A percentile compares a stretch with the other conserved stretches of the same genome.
phyloP scores from a whole-genome alignment of 2,888 invertebrate genomes.

The Tiphia femorata region DNA sequence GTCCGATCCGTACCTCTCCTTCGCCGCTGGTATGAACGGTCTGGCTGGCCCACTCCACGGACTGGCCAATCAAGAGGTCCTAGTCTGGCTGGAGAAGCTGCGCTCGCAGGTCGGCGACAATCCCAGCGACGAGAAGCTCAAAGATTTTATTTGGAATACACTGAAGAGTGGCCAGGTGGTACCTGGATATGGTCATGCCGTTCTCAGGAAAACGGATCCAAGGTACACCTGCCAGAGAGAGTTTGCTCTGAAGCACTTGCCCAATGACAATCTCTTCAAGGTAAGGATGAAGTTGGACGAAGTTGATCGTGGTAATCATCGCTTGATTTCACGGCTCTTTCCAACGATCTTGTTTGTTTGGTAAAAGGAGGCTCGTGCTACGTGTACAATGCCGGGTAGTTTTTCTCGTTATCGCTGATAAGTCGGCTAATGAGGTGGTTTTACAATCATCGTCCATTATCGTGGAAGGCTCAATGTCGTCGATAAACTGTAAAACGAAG shows the following conservation, averaged over 20 bases:
- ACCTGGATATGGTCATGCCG: conserved; percentile 97
- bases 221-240: conserved; percentile 94
- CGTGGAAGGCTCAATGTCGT: neutral
- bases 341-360: no score
- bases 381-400: no score
- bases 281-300: conserved; percentile 59
- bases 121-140: conserved; percentile 90
- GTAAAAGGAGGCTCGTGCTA: no score
- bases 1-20: conserved; percentile 93
- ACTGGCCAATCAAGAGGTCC: conserved; percentile 92
- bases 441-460: neutral
- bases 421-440: neutral
- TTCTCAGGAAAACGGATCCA: conserved; percentile 94
- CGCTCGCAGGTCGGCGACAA: conserved; percentile 87
- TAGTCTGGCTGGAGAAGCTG: conserved; percentile 94
- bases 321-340: no score
- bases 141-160: conserved; percentile 98
- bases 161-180: conserved; percentile 96
- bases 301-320: no score
- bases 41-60: conserved; percentile 96
- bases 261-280: conserved; percentile 92
- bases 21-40: conserved; percentile 93
- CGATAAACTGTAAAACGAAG: neutral
- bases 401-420: no score
- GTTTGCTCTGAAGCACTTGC: conserved; percentile 93